These are phyloP conservation scores for Phallusia fumigata DNA, from an alignment of 23 tunicate genomes.

Conservation along the genomic window DNA sequence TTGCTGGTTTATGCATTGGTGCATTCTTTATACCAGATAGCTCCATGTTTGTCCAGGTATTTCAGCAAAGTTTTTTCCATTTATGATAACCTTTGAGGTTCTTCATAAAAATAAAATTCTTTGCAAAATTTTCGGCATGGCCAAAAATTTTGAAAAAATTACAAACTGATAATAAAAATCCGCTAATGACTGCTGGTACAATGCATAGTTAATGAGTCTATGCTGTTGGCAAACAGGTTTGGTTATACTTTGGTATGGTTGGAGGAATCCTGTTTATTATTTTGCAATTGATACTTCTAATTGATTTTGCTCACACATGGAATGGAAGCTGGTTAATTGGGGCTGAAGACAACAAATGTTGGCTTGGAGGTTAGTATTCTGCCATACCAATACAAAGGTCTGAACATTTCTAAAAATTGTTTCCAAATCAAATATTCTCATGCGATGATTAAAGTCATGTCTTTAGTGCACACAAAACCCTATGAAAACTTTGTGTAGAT, in stretches of 20 bases:
- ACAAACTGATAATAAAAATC: too few relatives aligned
- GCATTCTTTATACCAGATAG: constrained; percentile 89
- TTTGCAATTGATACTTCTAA: constrained; percentile 81
- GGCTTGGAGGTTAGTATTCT: constrained; percentile 51
- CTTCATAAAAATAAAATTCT: too few relatives aligned
- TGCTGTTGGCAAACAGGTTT: constrained; percentile 45
- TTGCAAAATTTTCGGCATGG: too few relatives aligned
- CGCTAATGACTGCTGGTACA: too few relatives aligned
- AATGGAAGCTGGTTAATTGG: constrained; percentile 76
- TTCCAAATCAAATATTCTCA: not conserved
- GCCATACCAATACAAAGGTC: too few relatives aligned
- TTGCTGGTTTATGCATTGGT: constrained; percentile 74
- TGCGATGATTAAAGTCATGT: not conserved
- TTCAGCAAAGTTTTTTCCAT: not conserved
- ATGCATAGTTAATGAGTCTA: too few relatives aligned
- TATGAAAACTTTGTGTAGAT: not conserved
- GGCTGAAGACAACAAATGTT: constrained; percentile 44
- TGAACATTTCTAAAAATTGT: not conserved
- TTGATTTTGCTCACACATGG: constrained; percentile 93
- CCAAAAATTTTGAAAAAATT: too few relatives aligned
- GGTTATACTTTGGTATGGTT: constrained; percentile 86
- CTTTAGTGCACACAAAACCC: not conserved
- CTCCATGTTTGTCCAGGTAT: constrained; percentile 39
- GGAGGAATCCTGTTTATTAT: constrained; percentile 88
- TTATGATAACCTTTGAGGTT: too few relatives aligned